These are phyloP conservation scores for Drosophila stalkeri DNA, from an alignment of 2,888 invertebrate genomes.

Conservation along the genomic window DNA sequence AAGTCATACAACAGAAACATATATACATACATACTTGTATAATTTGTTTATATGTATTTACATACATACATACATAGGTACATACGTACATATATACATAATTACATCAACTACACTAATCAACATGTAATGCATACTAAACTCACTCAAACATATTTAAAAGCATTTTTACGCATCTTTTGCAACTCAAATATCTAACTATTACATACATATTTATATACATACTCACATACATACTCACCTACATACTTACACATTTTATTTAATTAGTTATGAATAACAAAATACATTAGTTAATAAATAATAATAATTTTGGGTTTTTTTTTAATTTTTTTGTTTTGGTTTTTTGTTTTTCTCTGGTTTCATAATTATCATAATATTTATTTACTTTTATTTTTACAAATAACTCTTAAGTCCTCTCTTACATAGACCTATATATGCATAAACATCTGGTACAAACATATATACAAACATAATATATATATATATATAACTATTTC, in stretches of 20 bases:
- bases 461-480: neutral
- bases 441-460: constrained; percentile 4
- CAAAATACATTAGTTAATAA: constrained; percentile 5
- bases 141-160: neutral
- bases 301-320: constrained; percentile 4
- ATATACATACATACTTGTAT: constrained; percentile 15
- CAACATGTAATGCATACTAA: constrained; percentile 20
- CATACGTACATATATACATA: constrained; percentile 6
- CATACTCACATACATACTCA: constrained; percentile 17
- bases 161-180: constrained; percentile 16
- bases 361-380: neutral
- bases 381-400: neutral
- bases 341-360: neutral
- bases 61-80: constrained; percentile 15
- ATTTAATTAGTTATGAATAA: constrained; percentile 10
- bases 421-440: constrained; percentile 24
- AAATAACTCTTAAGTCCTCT: constrained; percentile 10
- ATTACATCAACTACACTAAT: constrained; percentile 11
- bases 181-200: constrained; percentile 12
- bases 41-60: constrained; percentile 27
- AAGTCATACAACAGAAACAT: constrained; percentile 8
- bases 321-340: neutral
- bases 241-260: constrained; percentile 1
- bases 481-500: neutral
- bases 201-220: constrained; percentile 18